phyloP scores from a whole-genome alignment of 1,140 invertebrate species.

The Drosophila asahinai region DNA sequence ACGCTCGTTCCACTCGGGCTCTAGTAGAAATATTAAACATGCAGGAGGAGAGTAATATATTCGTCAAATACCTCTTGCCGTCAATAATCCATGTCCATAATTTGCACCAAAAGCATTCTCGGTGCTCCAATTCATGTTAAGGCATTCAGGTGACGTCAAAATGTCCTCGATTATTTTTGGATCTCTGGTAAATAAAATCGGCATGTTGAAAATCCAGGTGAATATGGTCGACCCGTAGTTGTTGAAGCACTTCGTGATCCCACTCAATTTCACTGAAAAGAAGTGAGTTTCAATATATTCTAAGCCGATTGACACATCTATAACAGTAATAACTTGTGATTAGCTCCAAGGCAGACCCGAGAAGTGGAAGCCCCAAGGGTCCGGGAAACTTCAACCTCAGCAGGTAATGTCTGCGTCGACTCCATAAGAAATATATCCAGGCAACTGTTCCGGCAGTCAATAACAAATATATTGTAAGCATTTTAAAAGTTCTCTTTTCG shows the following conservation, averaged over 20 bases:
- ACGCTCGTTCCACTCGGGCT: slow-evolving; percentile 49
- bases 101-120: slow-evolving; percentile 18
- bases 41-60: background rate
- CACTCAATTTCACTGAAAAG: too few relatives aligned
- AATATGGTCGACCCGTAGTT: slow-evolving; percentile 45
- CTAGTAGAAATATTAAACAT: slow-evolving; percentile 10
- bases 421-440: slow-evolving; percentile 71
- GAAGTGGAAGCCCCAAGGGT: slow-evolving; percentile 50
- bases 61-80: slow-evolving; percentile 34
- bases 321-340: background rate
- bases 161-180: slow-evolving; percentile 54
- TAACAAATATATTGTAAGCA: slow-evolving; percentile 18
- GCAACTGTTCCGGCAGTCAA: slow-evolving; percentile 11
- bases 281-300: too few relatives aligned
- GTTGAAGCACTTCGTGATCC: background rate
- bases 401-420: slow-evolving; percentile 59
- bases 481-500: background rate
- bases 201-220: slow-evolving; percentile 53
- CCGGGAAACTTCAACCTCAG: slow-evolving; percentile 63
- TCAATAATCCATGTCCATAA: slow-evolving; percentile 47
- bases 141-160: slow-evolving; percentile 45
- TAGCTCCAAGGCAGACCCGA: slow-evolving; percentile 33
- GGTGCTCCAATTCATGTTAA: slow-evolving; percentile 20
- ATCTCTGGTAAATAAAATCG: slow-evolving; percentile 46
- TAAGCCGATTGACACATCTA: too few relatives aligned